A percentile compares a stretch with the other conserved stretches of the same genome.
Evolutionary conservation across 1,140 invertebrate genomes (phyloP).

Genomic region (Drosophila melanogaster): Release_6_plus_ISO1_MT NC_004354.4:8157501-8158000

Average conservation of each 20-base stretch:
- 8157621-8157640: slow-evolving; percentile 49
- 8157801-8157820: slow-evolving; percentile 45
- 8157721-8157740: slow-evolving; percentile 20
- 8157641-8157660: slow-evolving; percentile 23
- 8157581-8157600: background rate
- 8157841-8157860: slow-evolving; percentile 15
- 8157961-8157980: slow-evolving; percentile 87
- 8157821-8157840: slow-evolving; percentile 63
- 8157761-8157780: slow-evolving; percentile 28
- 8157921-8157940: slow-evolving; percentile 6
- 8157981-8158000: slow-evolving; percentile 94
- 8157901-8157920: slow-evolving; percentile 15
- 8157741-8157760: slow-evolving; percentile 29
- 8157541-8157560: no score
- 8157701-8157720: background rate
- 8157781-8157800: slow-evolving; percentile 38
- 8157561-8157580: background rate
- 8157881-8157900: background rate
- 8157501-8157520: background rate
- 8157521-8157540: no score
- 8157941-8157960: slow-evolving; percentile 72
- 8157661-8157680: slow-evolving; percentile 24
- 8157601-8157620: slow-evolving; percentile 20
- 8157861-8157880: slow-evolving; percentile 1
- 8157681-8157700: slow-evolving; percentile 24